phyloP scores from a whole-genome alignment of 2,888 invertebrate genomes.

The Hermaeophaga mercurialis region DNA sequence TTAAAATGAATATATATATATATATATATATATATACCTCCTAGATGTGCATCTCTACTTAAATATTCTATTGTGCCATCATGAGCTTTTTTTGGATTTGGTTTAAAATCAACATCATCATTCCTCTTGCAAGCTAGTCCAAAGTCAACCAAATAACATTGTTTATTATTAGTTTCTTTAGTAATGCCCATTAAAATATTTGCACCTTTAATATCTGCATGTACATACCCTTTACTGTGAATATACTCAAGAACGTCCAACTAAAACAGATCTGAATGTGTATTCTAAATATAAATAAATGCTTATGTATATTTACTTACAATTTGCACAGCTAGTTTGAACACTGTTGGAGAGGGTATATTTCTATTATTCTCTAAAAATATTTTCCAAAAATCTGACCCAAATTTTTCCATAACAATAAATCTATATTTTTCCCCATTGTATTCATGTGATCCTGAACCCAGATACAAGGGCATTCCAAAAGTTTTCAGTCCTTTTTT shows the following conservation, averaged over 20 bases:
- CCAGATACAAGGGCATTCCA: conserved; percentile 85
- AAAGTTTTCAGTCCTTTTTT: conserved; percentile 70
- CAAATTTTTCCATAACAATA: conserved; percentile 87
- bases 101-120: conserved; percentile 76
- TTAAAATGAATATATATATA: too few species aligned
- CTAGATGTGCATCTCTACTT: conserved; percentile 93
- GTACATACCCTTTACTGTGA: conserved; percentile 87
- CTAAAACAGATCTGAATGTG: conserved; percentile 59
- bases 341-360: conserved; percentile 77
- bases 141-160: conserved; percentile 90
- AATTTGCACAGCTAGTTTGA: conserved; percentile 82
- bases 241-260: conserved; percentile 91
- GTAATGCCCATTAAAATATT: conserved; percentile 83
- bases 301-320: conserved; percentile 61
- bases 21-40: conserved; percentile 72
- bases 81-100: conserved; percentile 90
- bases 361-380: conserved; percentile 69
- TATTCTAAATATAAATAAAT: neutral
- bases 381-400: conserved; percentile 81
- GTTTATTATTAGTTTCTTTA: conserved; percentile 65
- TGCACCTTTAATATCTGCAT: conserved; percentile 94
- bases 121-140: conserved; percentile 82
- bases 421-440: conserved; percentile 84
- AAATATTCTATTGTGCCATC: conserved; percentile 98
- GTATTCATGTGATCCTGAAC: conserved; percentile 81